These are phyloP conservation scores for Plectrocnemia conspersa DNA, from an alignment of 1,140 invertebrate species.

Conservation along the genomic window DNA sequence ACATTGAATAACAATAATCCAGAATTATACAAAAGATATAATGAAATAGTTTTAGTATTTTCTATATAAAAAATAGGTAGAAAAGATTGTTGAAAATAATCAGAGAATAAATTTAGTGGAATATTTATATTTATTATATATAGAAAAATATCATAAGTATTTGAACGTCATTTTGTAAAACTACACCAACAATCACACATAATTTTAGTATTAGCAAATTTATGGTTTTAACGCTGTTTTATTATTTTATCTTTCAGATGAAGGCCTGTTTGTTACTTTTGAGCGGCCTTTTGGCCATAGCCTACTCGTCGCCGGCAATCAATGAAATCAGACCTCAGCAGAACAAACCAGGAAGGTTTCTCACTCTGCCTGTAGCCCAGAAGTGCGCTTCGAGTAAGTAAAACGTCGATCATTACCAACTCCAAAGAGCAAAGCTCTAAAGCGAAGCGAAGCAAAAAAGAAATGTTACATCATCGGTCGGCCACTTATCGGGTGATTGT, in stretches of 20 bases:
- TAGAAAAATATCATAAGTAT: background rate
- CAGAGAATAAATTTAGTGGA: background rate
- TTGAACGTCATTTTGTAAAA: too few relatives aligned
- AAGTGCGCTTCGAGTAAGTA: slow-evolving; percentile 80
- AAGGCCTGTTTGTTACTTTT: slow-evolving; percentile 44
- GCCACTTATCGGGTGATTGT: slow-evolving; percentile 2
- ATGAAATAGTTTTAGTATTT: background rate
- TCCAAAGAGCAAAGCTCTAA: background rate
- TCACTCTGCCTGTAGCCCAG: slow-evolving; percentile 69
- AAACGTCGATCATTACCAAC: background rate
- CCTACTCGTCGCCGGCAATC: slow-evolving; percentile 39
- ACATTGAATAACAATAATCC: background rate
- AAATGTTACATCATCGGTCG: slow-evolving; percentile 8
- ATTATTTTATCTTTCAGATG: slow-evolving; percentile 43
- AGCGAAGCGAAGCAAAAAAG: background rate
- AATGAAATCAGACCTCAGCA: slow-evolving; percentile 38
- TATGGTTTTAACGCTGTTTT: background rate
- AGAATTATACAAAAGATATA: background rate
- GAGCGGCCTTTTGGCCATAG: slow-evolving; percentile 40
- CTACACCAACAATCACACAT: background rate
- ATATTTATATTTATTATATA: background rate
- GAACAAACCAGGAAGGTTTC: slow-evolving; percentile 64
- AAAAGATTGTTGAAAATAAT: slow-evolving; percentile 2
- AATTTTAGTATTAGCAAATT: background rate
- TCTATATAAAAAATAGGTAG: background rate